phyloP scores from a whole-genome alignment of 37 sponge, comb jelly and placozoan species.

The Dysidea cf. avara region DNA sequence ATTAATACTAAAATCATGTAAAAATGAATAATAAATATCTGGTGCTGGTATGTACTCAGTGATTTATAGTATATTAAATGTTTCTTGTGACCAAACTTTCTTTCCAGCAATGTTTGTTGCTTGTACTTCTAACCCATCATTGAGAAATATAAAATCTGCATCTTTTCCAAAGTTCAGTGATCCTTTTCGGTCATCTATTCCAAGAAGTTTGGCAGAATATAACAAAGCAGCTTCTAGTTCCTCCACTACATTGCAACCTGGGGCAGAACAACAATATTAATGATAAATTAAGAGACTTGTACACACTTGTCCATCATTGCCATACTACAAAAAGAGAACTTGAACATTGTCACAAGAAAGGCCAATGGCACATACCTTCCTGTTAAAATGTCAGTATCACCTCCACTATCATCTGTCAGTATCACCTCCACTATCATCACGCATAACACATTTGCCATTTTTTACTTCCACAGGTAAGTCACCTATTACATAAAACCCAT shows the following conservation, averaged over 20 bases:
- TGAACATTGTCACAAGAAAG: too few relatives aligned
- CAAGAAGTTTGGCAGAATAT: constrained; percentile 81
- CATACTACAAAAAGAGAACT: too few relatives aligned
- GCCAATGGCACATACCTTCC: constrained; percentile 90
- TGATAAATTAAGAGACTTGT: not conserved
- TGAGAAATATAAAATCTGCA: constrained; percentile 87
- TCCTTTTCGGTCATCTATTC: constrained; percentile 56
- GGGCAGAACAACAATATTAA: not conserved
- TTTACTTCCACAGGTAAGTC: constrained; percentile 43
- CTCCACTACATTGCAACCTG: constrained; percentile 59
- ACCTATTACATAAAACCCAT: constrained; percentile 63
- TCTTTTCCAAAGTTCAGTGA: constrained; percentile 62
- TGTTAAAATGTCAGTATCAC: constrained; percentile 63
- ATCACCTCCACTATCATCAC: too few relatives aligned
- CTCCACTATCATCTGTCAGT: too few relatives aligned
- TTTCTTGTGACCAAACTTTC: constrained; percentile 64
- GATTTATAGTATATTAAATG: too few relatives aligned
- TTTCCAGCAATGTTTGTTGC: constrained; percentile 82
- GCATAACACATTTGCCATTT: constrained; percentile 20
- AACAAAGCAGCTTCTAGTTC: constrained; percentile 81
- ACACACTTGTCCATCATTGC: constrained; percentile 86
- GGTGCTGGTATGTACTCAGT: too few relatives aligned
- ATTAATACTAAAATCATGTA: too few relatives aligned
- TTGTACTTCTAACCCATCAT: constrained; percentile 55
- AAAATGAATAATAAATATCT: too few relatives aligned